A percentile compares a stretch with the other conserved stretches of the same genome.
phyloP scores from a whole-genome alignment of 1,140 invertebrate genomes.

The Phortica variegata region DNA sequence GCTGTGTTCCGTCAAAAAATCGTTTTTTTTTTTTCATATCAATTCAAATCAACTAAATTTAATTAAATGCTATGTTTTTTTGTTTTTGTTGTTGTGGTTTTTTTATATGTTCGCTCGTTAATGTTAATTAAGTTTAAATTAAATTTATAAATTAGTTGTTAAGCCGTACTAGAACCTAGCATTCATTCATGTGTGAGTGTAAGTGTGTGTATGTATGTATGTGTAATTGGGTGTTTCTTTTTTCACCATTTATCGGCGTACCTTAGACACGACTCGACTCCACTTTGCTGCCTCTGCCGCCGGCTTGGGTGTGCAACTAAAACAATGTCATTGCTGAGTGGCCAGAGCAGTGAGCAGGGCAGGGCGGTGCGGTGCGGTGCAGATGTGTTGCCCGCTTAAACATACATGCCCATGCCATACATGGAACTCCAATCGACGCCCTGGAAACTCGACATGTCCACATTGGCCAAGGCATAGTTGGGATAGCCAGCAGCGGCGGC shows the following conservation, averaged over 20 bases:
- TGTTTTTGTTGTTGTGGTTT: too few relatives aligned
- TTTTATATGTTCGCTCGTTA: too few relatives aligned
- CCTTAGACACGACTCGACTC: too few relatives aligned
- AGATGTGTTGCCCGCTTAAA: constrained; percentile 59
- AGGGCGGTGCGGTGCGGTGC: constrained; percentile 4
- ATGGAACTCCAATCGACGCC: constrained; percentile 86
- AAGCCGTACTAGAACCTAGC: background rate
- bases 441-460: constrained; percentile 88
- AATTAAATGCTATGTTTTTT: constrained; percentile 11
- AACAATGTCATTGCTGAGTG: too few relatives aligned
- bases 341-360: background rate
- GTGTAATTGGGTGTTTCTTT: too few relatives aligned
- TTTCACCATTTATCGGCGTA: too few relatives aligned
- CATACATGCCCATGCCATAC: constrained; percentile 90
- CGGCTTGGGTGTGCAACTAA: too few relatives aligned
- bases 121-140: too few relatives aligned
- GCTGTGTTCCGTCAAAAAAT: too few relatives aligned
- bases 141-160: too few relatives aligned
- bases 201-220: constrained; percentile 12
- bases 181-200: background rate
- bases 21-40: constrained; percentile 23
- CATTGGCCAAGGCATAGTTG: constrained; percentile 80
- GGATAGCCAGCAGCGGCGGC: constrained; percentile 68
- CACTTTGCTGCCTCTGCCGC: too few relatives aligned
- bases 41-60: constrained; percentile 2